Conservation (phyloP, 2,797 vertebrate genomes). For the Sebastes taczanowskii region DNA sequence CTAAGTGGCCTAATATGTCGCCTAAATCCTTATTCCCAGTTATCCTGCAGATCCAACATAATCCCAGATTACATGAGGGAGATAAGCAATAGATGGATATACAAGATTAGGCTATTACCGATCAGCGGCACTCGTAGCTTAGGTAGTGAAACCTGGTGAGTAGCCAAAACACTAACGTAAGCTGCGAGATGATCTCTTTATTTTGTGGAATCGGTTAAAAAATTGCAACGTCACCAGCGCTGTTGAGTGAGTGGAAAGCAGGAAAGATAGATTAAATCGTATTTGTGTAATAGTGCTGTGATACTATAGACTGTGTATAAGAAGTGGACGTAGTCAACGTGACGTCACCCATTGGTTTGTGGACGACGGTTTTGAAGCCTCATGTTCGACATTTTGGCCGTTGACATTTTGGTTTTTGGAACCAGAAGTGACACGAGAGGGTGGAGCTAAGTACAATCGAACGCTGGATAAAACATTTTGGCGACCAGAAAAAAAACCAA, state of each 20-base stretch:
- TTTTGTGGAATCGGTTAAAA: neutral
- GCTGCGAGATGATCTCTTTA: neutral
- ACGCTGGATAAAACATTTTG: accelerated
- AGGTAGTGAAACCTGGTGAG: conserved; percentile 29
- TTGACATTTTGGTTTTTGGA: accelerated
- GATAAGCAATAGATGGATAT: conserved; percentile 58
- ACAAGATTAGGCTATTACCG: conserved; percentile 55
- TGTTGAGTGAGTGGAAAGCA: neutral
- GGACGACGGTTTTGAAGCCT: too few relatives aligned
- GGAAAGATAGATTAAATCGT: neutral
- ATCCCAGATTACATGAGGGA: conserved; percentile 67
- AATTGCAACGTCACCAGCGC: neutral
- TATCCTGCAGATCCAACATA: conserved; percentile 59
- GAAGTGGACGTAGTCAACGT: too few relatives aligned
- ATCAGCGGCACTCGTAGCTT: conserved; percentile 19
- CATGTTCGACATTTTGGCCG: too few relatives aligned
- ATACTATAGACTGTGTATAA: too few relatives aligned
- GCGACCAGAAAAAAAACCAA: accelerated
- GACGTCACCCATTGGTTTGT: too few relatives aligned
- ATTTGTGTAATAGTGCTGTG: neutral
- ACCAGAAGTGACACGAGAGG: too few relatives aligned
- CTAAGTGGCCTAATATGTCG: conserved; percentile 65
- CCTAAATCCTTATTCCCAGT: conserved; percentile 48
- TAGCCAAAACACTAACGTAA: conserved; percentile 16
- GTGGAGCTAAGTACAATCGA: too few relatives aligned